These are phyloP conservation scores for Euspilapteryx auroguttella DNA, from an alignment of 2,888 invertebrate species.

Conservation along the genomic window DNA sequence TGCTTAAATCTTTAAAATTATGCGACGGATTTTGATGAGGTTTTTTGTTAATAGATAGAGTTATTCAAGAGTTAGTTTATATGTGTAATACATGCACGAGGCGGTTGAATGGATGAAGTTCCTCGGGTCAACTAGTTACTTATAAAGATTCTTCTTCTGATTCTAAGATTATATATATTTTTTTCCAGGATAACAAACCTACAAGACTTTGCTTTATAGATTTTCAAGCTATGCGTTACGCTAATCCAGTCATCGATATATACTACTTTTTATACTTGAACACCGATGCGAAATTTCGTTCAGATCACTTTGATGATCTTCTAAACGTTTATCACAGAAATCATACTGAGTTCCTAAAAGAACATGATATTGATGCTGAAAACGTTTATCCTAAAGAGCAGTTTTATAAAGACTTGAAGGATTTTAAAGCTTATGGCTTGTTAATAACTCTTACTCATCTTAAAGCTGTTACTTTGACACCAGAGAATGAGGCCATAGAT, in stretches of 20 bases:
- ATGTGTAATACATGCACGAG: too few species aligned
- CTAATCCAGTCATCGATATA: constrained; percentile 33
- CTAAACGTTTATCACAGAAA: constrained; percentile 25
- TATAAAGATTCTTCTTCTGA: neutral
- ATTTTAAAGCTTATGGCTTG: constrained; percentile 26
- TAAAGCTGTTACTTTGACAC: constrained; percentile 19
- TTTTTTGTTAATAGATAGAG: too few species aligned
- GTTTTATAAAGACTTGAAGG: constrained; percentile 22
- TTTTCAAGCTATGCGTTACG: constrained; percentile 37
- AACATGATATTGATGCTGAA: constrained; percentile 21
- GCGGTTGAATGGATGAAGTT: too few species aligned
- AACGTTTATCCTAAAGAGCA: constrained; percentile 20
- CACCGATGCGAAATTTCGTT: constrained; percentile 32
- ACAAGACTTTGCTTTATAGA: constrained; percentile 32
- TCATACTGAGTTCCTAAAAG: constrained; percentile 18
- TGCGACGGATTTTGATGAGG: too few species aligned
- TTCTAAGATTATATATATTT: constrained; percentile 1
- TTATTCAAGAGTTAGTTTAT: too few species aligned
- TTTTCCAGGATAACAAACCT: constrained; percentile 20
- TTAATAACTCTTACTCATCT: constrained; percentile 31
- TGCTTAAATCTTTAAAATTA: too few species aligned
- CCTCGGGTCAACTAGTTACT: neutral
- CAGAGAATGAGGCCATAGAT: constrained; percentile 17
- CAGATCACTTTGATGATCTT: constrained; percentile 19
- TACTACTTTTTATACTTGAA: constrained; percentile 31